Percentiles rank a stretch among this genome's conserved stretches.
Conservation (phyloP, 2,113 vertebrate species). For the Boulengerochromis microlepis region DNA sequence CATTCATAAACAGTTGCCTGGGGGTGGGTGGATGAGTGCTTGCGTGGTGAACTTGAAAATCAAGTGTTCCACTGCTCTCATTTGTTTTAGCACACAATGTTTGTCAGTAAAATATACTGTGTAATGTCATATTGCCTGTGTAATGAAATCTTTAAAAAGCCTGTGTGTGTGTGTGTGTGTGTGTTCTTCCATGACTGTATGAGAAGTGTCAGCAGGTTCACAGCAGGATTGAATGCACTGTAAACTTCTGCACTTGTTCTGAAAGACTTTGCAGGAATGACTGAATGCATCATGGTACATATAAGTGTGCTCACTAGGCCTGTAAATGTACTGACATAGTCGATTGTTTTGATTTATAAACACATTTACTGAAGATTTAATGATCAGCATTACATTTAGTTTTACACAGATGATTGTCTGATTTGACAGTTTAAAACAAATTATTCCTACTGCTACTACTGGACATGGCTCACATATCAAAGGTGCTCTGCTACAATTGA, state of each 20-base stretch:
- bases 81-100: neutral
- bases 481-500: neutral
- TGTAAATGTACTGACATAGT: neutral
- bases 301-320: neutral
- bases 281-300: neutral
- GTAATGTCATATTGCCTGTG: neutral
- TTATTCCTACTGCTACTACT: neutral
- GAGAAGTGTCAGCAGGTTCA: neutral
- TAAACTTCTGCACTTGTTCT: neutral
- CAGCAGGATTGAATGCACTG: neutral
- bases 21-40: neutral
- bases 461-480: neutral
- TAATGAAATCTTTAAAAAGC: neutral
- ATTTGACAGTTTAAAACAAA: neutral
- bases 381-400: neutral
- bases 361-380: neutral
- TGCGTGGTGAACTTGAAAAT: neutral
- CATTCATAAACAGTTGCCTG: neutral
- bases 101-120: neutral
- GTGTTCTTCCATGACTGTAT: neutral
- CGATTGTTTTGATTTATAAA: neutral
- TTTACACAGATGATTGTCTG: neutral
- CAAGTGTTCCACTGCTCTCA: neutral
- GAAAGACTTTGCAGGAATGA: neutral
- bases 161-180: neutral